A percentile compares a stretch with the other conserved stretches of the same genome.
Conservation (phyloP, 2,888 invertebrate genomes). For the Lithophane ornitopus region DNA sequence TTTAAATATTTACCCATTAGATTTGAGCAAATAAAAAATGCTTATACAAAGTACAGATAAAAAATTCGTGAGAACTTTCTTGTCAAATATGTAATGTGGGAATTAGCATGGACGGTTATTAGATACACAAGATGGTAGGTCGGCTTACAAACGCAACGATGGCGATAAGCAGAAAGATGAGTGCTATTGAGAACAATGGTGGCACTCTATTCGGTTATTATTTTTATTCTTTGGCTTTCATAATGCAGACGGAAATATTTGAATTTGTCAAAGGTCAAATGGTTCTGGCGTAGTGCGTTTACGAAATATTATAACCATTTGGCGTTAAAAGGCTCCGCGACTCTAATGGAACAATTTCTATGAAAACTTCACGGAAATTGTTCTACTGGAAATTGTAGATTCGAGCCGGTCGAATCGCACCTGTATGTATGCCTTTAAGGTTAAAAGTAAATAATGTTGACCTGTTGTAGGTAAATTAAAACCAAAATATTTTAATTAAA, state of each 20-base stretch:
- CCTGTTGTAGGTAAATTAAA: not conserved
- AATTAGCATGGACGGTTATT: constrained; percentile 52
- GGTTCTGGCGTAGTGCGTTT: constrained; percentile 4
- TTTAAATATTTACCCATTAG: constrained; percentile 81
- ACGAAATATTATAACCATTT: constrained; percentile 20
- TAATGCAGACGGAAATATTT: constrained; percentile 29
- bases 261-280: constrained; percentile 24
- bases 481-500: not conserved
- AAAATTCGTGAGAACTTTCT: constrained; percentile 72
- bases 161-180: constrained; percentile 56
- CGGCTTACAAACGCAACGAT: constrained; percentile 38
- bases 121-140: constrained; percentile 39
- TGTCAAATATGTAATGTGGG: constrained; percentile 57
- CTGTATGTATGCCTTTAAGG: too few species aligned
- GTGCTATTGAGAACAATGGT: constrained; percentile 54
- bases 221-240: constrained; percentile 31
- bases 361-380: too few species aligned
- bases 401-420: too few species aligned
- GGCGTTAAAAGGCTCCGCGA: too few species aligned
- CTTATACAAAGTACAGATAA: constrained; percentile 62
- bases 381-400: too few species aligned
- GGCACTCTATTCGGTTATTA: constrained; percentile 29
- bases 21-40: constrained; percentile 70
- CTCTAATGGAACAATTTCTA: too few species aligned
- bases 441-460: not conserved